Conservation (phyloP, 1,140 invertebrate genomes). For the Caenorhabditis remanei region DNA sequence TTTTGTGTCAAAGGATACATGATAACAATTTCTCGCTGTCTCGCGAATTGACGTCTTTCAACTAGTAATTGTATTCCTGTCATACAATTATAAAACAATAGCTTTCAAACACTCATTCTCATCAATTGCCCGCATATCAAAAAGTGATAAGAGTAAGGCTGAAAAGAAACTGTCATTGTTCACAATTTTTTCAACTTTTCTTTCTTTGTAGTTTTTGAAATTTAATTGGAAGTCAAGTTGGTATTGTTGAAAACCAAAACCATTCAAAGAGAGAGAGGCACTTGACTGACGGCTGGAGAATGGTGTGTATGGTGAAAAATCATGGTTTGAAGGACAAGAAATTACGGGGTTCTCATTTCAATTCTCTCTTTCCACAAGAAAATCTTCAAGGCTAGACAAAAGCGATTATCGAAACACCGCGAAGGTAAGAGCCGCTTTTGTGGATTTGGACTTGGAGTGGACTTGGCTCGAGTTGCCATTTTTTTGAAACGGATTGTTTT, state of each 20-base stretch:
- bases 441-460: slow-evolving; percentile 27
- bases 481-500: neutral
- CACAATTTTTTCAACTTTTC: neutral
- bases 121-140: no score
- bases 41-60: no score
- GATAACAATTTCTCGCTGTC: no score
- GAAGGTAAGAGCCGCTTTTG: neutral
- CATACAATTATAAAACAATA: no score
- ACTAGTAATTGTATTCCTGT: no score
- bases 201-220: neutral
- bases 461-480: neutral
- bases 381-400: slow-evolving; percentile 28
- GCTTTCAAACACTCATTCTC: no score
- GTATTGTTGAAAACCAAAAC: slow-evolving; percentile 14
- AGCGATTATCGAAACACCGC: slow-evolving; percentile 7
- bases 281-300: neutral
- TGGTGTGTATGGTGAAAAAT: neutral
- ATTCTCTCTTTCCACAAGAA: neutral
- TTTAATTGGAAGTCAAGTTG: slow-evolving; percentile 20
- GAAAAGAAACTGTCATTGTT: no score
- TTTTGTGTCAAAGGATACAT: no score
- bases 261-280: neutral
- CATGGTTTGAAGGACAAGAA: slow-evolving; percentile 16
- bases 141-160: no score
- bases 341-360: slow-evolving; percentile 44